Percentiles rank a stretch among this genome's conserved stretches.
phyloP scores from a whole-genome alignment of 2,797 vertebrate species.

The Perodicticus potto region DNA sequence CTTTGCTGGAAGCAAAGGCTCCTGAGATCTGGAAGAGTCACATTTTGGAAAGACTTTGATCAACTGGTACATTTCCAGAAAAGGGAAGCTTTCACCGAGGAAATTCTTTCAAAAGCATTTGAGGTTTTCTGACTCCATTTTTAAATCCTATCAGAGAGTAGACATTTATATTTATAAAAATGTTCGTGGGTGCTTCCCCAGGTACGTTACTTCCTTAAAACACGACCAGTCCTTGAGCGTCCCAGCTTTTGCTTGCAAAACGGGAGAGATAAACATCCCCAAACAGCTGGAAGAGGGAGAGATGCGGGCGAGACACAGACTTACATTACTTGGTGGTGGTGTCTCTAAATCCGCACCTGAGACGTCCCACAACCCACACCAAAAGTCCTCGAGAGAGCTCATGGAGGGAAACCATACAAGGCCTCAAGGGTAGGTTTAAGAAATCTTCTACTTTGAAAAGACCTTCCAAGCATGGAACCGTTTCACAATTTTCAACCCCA shows the following conservation, averaged over 20 bases:
- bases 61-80: background rate
- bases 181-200: background rate
- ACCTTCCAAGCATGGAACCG: background rate
- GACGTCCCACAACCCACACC: fast-evolving
- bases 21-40: fast-evolving
- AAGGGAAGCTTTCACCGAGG: background rate
- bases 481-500: background rate
- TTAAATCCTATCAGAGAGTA: background rate
- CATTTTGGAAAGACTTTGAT: background rate
- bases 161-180: background rate
- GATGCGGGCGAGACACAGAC: background rate
- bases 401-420: background rate
- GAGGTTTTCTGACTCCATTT: fast-evolving
- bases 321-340: background rate
- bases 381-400: fast-evolving
- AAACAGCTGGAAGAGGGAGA: background rate
- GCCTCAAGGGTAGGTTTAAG: background rate
- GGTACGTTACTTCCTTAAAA: background rate
- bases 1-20: fast-evolving
- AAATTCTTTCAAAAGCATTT: fast-evolving
- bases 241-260: background rate
- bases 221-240: background rate
- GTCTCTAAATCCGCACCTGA: background rate
- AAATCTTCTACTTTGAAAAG: background rate
- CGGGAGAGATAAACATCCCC: background rate